Percentiles rank a stretch among this genome's conserved stretches.
phyloP scores from a whole-genome alignment of 2,888 invertebrate genomes.

The Euzophera pinguis region DNA sequence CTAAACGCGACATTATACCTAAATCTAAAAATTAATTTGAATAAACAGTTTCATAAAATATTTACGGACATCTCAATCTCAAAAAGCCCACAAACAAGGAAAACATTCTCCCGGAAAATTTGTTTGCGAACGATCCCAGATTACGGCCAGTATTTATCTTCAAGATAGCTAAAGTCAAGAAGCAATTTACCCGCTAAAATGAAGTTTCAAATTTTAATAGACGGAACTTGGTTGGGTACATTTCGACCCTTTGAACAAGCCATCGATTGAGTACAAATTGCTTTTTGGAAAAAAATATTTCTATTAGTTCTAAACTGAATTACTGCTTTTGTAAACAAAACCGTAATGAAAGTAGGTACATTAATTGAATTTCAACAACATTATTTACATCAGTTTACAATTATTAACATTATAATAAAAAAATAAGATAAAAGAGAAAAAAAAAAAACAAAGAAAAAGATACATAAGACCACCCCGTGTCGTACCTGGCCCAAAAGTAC shows the following conservation, averaged over 20 bases:
- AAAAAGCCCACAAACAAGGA: constrained; percentile 24
- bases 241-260: constrained; percentile 61
- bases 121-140: constrained; percentile 59
- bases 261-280: constrained; percentile 62
- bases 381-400: too few relatives aligned
- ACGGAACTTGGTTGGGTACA: constrained; percentile 45
- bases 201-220: constrained; percentile 76
- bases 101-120: constrained; percentile 37
- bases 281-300: constrained; percentile 57
- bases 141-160: constrained; percentile 66
- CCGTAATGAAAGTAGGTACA: too few relatives aligned
- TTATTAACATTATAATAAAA: too few relatives aligned
- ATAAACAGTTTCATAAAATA: background rate
- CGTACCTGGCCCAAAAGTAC: too few relatives aligned
- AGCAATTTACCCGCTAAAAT: constrained; percentile 72
- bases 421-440: too few relatives aligned
- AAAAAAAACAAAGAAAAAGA: too few relatives aligned
- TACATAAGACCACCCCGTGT: too few relatives aligned
- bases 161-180: constrained; percentile 65
- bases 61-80: constrained; percentile 21
- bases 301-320: background rate
- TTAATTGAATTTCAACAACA: too few relatives aligned
- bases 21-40: background rate
- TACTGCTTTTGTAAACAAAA: background rate
- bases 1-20: too few relatives aligned